phyloP scores from a whole-genome alignment of 2,113 vertebrate species.

The Datnioides undecimradiatus region DNA sequence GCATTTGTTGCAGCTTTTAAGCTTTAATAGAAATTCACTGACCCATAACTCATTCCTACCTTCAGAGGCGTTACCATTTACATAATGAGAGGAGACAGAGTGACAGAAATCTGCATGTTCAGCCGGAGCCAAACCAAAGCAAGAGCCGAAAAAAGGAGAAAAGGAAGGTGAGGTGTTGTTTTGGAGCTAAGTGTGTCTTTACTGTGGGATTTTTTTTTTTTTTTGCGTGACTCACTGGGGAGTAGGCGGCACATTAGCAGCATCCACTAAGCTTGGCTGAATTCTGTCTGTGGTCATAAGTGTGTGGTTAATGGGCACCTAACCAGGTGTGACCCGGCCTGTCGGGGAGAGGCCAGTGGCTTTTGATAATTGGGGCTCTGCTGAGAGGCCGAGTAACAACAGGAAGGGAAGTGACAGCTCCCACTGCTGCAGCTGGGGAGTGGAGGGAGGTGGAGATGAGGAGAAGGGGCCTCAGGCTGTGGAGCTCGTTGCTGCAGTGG shows the following conservation, averaged over 20 bases:
- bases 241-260: slow-evolving; percentile 42
- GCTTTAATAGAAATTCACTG: not conserved
- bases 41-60: not conserved
- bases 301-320: slow-evolving; percentile 41
- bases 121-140: not conserved
- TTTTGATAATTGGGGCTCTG: slow-evolving; percentile 70
- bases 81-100: not conserved
- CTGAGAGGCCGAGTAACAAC: slow-evolving; percentile 65
- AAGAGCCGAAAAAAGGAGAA: not conserved
- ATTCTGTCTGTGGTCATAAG: slow-evolving; percentile 35
- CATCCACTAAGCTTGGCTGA: slow-evolving; percentile 40
- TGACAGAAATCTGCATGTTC: not conserved
- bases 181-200: not conserved
- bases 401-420: slow-evolving; percentile 74
- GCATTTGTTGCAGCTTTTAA: not conserved
- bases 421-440: slow-evolving; percentile 31
- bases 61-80: too few species aligned
- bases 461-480: not conserved
- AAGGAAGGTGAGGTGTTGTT: not conserved
- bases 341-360: slow-evolving; percentile 31
- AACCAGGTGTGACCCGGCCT: slow-evolving; percentile 60
- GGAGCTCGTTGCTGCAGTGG: slow-evolving; percentile 12
- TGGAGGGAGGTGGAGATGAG: slow-evolving; percentile 1
- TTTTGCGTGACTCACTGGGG: slow-evolving; percentile 21
- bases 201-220: slow-evolving; percentile 4